These are phyloP conservation scores for Bimastos eiseni DNA, from an alignment of 2,888 invertebrate species.

Conservation along the genomic window DNA sequence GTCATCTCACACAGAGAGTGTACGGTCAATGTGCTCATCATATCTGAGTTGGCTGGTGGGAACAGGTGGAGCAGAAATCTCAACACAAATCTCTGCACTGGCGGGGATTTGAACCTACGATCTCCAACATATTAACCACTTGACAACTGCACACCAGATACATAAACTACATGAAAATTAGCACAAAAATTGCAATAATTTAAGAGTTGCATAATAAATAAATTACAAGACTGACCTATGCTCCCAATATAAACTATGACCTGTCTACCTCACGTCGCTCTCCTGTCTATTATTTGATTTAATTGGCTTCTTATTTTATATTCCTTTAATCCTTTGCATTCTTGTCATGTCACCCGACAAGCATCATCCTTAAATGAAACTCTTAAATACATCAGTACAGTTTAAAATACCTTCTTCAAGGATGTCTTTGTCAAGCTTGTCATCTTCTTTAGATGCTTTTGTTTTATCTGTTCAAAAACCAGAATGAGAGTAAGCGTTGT, in stretches of 20 bases:
- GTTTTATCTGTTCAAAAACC: not conserved
- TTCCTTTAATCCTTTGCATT: not conserved
- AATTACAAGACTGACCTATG: not conserved
- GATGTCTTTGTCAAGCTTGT: not conserved
- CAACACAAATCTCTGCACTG: no score
- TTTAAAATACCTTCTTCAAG: conserved; percentile 7
- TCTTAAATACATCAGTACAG: not conserved
- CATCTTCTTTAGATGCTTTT: conserved; percentile 15
- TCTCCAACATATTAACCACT: no score
- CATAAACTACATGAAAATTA: no score
- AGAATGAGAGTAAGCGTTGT: not conserved
- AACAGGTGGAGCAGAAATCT: no score
- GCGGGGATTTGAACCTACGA: no score
- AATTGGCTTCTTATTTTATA: not conserved
- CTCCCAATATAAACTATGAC: not conserved
- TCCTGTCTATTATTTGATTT: not conserved
- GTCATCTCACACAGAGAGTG: no score
- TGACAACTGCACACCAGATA: no score
- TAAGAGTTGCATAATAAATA: not conserved
- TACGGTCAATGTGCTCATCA: no score
- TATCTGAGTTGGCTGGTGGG: no score
- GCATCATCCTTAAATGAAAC: no score
- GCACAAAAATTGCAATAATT: not conserved
- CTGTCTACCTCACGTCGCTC: not conserved
- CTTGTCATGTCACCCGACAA: not conserved